Evolutionary conservation across 2,113 vertebrate genomes (phyloP), one percentile per base, ranked within the genome.

Genomic region (Ailuropoda melanoleuca): DNA sequence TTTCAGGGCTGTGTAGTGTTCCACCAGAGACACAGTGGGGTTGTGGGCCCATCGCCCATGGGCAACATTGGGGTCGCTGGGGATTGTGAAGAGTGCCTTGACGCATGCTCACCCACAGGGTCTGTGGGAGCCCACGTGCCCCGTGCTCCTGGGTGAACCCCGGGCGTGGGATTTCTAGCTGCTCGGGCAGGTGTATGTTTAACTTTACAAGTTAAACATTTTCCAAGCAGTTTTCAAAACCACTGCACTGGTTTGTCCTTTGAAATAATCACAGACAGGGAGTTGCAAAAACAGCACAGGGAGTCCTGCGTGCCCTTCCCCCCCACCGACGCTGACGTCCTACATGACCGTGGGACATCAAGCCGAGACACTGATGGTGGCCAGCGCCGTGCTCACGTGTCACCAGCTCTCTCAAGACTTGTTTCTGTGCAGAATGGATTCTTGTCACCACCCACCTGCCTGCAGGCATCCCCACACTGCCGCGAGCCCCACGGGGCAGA

Each of bases 21-120:
- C 46, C 21, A 3, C 3, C 0, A 0, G 37, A 18, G 18, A 0
- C 26, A 6, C 2, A 0, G 17, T n/a, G 6, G 5, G 34, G 34
- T 4, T 58, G 53, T 13, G 8, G 58, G 43, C 11, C n/a, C 39
- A 1, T 21, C 18, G 8, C 82, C 6, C 4, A 12, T 2, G 4
- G 58, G 58, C 1, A 6, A 13, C 6, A 8, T 13, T 3, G 1
- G 37, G n/a, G 50, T 26, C 24, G 18, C 5, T 1, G 34, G 62
- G 1, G 10, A 46, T 46, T 10, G 37, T 46, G 53, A 15, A 43
- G 6, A 46, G 46, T 31, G 19, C 53, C 0, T 0, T 10, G 3
- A 23, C 0, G 4, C 7, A 10, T 21, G n/a, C 26, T 62, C 56
- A 13, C 1, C 1, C 24, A 0, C 14, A 26, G 72, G 72, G 5